These are phyloP conservation scores for Lepetodrilus schrolli DNA, from an alignment of 2,888 invertebrate species.

Conservation along the genomic window DNA sequence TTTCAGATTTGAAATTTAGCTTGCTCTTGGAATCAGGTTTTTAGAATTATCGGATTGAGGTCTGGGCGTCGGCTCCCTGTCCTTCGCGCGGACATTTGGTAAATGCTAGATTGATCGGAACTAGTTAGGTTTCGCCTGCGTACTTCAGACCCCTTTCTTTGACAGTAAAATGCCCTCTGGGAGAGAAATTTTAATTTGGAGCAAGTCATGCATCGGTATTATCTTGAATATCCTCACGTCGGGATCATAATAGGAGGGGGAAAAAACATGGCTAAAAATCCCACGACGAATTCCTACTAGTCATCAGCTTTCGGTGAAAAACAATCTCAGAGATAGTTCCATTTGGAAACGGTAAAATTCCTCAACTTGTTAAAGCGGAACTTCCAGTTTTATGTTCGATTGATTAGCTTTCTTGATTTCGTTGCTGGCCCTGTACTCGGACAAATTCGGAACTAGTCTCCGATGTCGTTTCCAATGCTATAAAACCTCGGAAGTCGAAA, in stretches of 20 bases:
- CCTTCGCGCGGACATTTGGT: not conserved
- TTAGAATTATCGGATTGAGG: slow-evolving; percentile 10
- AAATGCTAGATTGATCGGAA: not conserved
- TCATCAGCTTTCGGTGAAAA: not conserved
- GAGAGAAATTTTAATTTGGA: slow-evolving; percentile 23
- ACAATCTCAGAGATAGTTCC: not conserved
- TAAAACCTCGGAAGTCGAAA: not conserved
- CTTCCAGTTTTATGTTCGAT: not conserved
- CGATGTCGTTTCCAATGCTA: not conserved
- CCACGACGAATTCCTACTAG: not conserved
- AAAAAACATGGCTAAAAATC: not conserved
- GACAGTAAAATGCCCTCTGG: slow-evolving; percentile 14
- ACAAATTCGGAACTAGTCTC: slow-evolving; percentile 6
- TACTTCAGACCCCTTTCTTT: slow-evolving; percentile 1
- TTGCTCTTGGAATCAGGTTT: slow-evolving; percentile 15
- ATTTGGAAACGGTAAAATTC: slow-evolving; percentile 4
- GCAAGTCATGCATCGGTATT: slow-evolving; percentile 22
- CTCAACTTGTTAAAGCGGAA: slow-evolving; percentile 20
- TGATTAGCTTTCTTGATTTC: not conserved
- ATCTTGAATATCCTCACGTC: slow-evolving; percentile 26
- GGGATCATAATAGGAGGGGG: slow-evolving; percentile 14
- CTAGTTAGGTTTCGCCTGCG: not conserved
- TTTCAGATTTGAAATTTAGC: not conserved
- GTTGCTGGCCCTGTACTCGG: not conserved
- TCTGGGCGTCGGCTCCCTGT: not conserved